A percentile compares a stretch with the other conserved stretches of the same genome.
Conservation (phyloP, 2,113 vertebrate genomes). For the Clarias magur region DNA sequence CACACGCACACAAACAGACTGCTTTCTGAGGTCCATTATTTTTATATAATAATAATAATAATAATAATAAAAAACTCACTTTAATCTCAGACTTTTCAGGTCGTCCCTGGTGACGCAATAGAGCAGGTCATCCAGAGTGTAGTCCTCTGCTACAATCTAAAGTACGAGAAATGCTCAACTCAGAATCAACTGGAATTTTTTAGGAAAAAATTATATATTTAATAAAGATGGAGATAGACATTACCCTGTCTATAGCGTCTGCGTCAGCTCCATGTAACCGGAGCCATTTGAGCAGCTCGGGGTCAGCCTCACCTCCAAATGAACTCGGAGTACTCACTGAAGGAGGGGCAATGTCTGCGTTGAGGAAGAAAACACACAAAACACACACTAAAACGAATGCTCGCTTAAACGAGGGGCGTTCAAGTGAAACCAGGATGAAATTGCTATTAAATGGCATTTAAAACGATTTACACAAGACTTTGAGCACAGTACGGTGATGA, state of each 20-base stretch:
- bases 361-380: neutral
- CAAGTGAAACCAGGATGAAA: no score
- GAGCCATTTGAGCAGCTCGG: conserved; percentile 85
- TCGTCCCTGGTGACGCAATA: conserved; percentile 90
- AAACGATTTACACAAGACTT: no score
- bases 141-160: conserved; percentile 84
- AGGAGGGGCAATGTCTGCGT: conserved; percentile 73
- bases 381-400: neutral
- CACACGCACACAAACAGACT: neutral
- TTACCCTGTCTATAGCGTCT: conserved; percentile 87
- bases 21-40: neutral
- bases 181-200: neutral
- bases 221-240: neutral
- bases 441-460: no score
- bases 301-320: conserved; percentile 65
- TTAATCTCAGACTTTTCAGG: conserved; percentile 89
- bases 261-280: conserved; percentile 82
- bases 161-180: conserved; percentile 1
- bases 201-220: no score
- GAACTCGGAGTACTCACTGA: conserved; percentile 60
- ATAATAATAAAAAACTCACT: conserved; percentile 68
- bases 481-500: no score
- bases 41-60: no score
- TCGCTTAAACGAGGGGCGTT: neutral
- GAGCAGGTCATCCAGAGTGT: conserved; percentile 86